Base-by-base conservation (phyloP, 2,888 invertebrate species). In the Calliopum simillimum region DNA sequence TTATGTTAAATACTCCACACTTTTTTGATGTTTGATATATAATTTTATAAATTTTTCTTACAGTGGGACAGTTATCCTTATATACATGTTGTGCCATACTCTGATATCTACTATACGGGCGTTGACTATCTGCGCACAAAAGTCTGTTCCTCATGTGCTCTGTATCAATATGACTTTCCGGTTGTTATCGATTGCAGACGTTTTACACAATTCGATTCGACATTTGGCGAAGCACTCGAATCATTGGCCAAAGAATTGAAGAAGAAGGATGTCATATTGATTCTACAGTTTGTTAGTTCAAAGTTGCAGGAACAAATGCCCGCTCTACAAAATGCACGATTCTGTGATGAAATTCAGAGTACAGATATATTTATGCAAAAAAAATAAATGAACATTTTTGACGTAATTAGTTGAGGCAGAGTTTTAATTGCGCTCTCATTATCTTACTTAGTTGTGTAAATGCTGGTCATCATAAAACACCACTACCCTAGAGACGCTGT, bases 41-140 rank as follows among this genome's bases (percentile, higher is more conserved):
- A n/a, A n/a, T 33, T 33, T 49, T 49, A 33, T 58, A 5, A 51
- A 19, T n/a, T 43, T 21, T 47, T 49, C 62, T 78, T 79, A 12
- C 71, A 90, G 89, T 84, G 86, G 44, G 88, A 87, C 8, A 79
- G 80, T 33, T 8, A 33, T 8, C 33, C 88, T 69, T 92, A 90
- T 77, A 80, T 91, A 12, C 83, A 89, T 56, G 86, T 92, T 33
- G 89, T 89, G 75, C 91, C 93, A 1, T 88, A 90, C 75, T 85
- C 90, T 63, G 92, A 92, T 63, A 85, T 94, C 64, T 90, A 90
- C 80, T 95, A 92, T 86, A 90, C 93, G 41, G 91, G 92, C 61
- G 90, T 91, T 3, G 92, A 92, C 82, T 89, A 88, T 75, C 82
- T 93, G 53, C 88, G 89, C 8, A 87, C 88, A 59, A 88, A 88